A percentile compares a stretch with the other conserved stretches of the same genome.
phyloP scores from a whole-genome alignment of 2,113 vertebrate genomes.

The Pithys albifrons region DNA sequence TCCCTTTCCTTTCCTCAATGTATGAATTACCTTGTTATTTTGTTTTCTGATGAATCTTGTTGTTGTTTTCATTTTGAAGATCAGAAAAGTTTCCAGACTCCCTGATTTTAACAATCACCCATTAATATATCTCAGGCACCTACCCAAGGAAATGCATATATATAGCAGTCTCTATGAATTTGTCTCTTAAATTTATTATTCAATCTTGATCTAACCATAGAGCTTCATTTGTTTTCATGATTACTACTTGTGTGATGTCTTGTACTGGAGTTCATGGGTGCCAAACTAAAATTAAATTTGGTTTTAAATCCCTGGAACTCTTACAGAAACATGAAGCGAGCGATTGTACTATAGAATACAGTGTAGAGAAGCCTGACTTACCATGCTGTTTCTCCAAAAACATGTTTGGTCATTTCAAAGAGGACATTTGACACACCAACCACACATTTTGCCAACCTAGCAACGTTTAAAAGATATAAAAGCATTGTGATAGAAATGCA shows the following conservation, averaged over 20 bases:
- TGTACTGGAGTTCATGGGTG: conserved; percentile 1
- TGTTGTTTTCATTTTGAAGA: conserved; percentile 19
- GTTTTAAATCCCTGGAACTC: conserved; percentile 42
- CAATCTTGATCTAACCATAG: conserved; percentile 23
- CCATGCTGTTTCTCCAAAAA: not conserved
- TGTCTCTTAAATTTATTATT: conserved; percentile 42
- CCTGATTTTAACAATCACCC: not conserved
- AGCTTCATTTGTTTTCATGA: conserved; percentile 60
- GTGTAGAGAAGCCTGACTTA: not conserved
- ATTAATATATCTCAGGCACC: conserved; percentile 40
- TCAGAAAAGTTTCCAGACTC: conserved; percentile 34
- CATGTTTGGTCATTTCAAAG: conserved; percentile 1
- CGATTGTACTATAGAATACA: not conserved
- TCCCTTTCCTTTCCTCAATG: not conserved
- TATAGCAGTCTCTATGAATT: not conserved
- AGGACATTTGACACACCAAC: not conserved
- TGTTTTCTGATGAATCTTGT: not conserved
- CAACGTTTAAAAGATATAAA: not conserved
- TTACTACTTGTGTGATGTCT: conserved; percentile 15
- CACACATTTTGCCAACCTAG: not conserved
- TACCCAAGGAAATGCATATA: not conserved
- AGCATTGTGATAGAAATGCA: not conserved
- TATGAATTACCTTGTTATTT: conserved; percentile 19
- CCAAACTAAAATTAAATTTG: conserved; percentile 64
- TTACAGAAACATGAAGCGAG: conserved; percentile 30